Base-by-base conservation (phyloP, 2,888 invertebrate species). In the Vesta saturnalis region DNA sequence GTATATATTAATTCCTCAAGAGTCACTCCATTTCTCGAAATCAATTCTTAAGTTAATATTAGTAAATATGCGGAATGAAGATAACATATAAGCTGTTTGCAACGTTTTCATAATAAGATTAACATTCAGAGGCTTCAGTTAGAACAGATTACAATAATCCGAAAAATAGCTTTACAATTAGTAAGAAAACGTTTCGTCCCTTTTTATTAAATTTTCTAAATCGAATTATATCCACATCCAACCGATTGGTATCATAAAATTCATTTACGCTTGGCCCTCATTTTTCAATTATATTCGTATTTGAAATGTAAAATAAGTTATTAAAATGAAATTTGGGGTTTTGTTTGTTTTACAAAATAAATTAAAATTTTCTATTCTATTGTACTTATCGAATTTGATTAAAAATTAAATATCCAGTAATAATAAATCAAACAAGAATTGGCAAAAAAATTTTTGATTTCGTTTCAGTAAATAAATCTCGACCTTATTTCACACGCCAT, bases 401-500 rank as follows among this genome's bases (percentile, higher is more conserved):
- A 52, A 52, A 52, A 52, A 52, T 19, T 52, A 52, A 52, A 52
- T 19, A 21, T 18, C 18, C 19, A 19, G 8, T 52, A 52, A 21
- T 19, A 52, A 52, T 52, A 52, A 52, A 52, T 52, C 52, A 52
- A 52, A 52, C 52, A 52, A 21, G 56, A 23, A 18, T 39, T 62
- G 21, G 22, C 18, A n/a, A 60, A 46, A 58, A 66, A 63, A 57
- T 64, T 68, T 58, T 47, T 60, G 60, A 59, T 68, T 68, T 64
- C 43, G 64, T 68, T 68, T 68, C 57, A 39, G 68, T 66, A 69
- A 69, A 66, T 69, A 66, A 66, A 65, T 69, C 62, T 69, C 62
- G 56, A 65, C 62, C 62, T 65, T 66, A 69, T 69, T 69, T 69
- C 69, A 69, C 69, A 69, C 69, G 69, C 63, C 70, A 66, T 70